Percentiles rank a stretch among this genome's conserved stretches.
Evolutionary conservation across 1,140 invertebrate species (phyloP).

Genomic region (Aplysia californica): DNA sequence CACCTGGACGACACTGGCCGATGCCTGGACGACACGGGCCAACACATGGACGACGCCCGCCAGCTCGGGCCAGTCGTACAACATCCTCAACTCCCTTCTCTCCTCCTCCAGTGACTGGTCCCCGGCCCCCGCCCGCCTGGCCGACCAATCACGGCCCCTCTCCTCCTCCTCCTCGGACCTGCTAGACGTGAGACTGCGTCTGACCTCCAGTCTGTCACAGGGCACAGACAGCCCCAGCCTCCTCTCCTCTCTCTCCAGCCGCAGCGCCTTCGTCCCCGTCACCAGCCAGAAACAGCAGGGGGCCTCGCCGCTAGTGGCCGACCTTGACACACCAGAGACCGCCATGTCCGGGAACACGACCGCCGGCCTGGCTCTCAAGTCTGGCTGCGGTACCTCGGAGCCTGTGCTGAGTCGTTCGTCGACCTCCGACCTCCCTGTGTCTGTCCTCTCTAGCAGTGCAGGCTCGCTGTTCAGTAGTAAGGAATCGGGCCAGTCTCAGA

Average conservation of each 20-base stretch:
- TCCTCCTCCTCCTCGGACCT: background rate
- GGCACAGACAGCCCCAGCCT: background rate
- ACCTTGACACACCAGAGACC: too few species aligned
- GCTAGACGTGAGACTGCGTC: background rate
- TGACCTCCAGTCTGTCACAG: background rate
- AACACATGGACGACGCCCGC: background rate
- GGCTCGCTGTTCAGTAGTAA: too few species aligned
- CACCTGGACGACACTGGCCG: background rate
- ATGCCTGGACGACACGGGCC: background rate
- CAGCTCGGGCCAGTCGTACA: background rate
- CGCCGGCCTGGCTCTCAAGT: too few species aligned
- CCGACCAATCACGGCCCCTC: background rate
- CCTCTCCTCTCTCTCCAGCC: constrained; percentile 25
- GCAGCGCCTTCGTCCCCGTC: constrained; percentile 49
- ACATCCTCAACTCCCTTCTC: constrained; percentile 4
- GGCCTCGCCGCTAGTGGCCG: background rate
- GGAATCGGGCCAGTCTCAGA: background rate
- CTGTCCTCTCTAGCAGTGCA: too few species aligned
- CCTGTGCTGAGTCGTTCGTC: too few species aligned
- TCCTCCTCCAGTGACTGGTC: background rate
- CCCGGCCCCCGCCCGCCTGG: background rate
- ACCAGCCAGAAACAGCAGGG: constrained; percentile 27
- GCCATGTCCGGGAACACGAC: too few species aligned
- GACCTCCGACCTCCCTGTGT: too few species aligned
- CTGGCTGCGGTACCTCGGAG: too few species aligned